Conservation (phyloP, 2,888 invertebrate species). For the Stegophylla sp. region DNA sequence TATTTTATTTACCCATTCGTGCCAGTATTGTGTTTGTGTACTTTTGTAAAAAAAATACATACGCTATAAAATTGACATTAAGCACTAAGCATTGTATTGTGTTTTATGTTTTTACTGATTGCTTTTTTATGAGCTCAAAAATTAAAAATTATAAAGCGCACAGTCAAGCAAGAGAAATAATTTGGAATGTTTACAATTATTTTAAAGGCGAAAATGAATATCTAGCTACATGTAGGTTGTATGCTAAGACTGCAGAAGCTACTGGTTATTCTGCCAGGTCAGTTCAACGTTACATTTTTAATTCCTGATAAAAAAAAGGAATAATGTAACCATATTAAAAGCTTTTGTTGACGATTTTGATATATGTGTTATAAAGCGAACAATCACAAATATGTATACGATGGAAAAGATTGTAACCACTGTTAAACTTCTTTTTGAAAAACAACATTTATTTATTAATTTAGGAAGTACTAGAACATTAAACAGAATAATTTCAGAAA, state of each 20-base stretch:
- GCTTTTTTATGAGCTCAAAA: neutral
- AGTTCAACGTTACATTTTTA: constrained; percentile 1
- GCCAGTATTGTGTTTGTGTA: too few species aligned
- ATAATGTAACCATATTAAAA: constrained; percentile 1
- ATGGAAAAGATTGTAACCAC: neutral
- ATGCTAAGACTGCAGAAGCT: constrained; percentile 10
- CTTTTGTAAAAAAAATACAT: too few species aligned
- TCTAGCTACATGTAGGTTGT: neutral
- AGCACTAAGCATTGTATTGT: too few species aligned
- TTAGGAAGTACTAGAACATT: neutral
- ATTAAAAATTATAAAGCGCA: neutral
- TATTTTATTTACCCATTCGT: too few species aligned
- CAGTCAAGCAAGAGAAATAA: neutral
- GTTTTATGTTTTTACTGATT: too few species aligned
- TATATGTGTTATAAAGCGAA: constrained; percentile 1
- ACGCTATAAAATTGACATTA: too few species aligned
- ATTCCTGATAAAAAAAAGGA: constrained; percentile 14
- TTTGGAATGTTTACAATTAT: neutral
- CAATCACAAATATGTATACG: constrained; percentile 12
- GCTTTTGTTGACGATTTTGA: constrained; percentile 19
- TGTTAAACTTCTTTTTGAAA: constrained; percentile 17
- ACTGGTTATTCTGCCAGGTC: neutral
- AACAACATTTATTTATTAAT: neutral
- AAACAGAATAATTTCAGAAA: constrained; percentile 7
- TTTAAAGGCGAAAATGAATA: neutral